Evolutionary conservation across 2,113 vertebrate species (phyloP), one percentile per base, ranked within the genome.

Genomic region (Sclerurus mexicanus): DNA sequence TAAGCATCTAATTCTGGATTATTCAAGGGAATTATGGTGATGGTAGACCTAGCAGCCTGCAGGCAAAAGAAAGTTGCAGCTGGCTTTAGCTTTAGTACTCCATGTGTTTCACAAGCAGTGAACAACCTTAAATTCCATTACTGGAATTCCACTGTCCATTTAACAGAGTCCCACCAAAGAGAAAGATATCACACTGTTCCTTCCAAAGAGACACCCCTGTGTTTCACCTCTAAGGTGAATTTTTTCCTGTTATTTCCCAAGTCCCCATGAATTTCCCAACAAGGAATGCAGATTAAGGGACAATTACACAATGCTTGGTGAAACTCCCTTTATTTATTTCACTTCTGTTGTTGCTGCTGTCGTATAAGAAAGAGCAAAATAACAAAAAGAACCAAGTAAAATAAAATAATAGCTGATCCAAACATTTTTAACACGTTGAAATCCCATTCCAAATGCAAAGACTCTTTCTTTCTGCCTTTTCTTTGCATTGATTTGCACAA

Each of bases 281-380:
- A 60, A 95, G 60, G 69, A 85, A 89, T 68, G 64, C 47, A 46
- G 50, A 97, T 84, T 88, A 96, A 97, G 83, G 75, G 71, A 95
- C 33, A 0, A 97, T 94, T 85, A 96, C 96, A 91, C 94, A 93
- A 86, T 53, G 76, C 72, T 96, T 97, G 93, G 94, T 93, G 94
- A 97, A 98, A 97, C 94, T 81, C 96, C 95, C 97, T 97, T 97
- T 98, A 97, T 98, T 98, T 97, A 96, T 96, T 97, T 96, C 90
- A 94, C 91, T 92, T 97, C 96, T 95, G 87, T 95, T 93, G 77
- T 97, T 96, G 91, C 86, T 96, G 96, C 91, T 97, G 87, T 78
- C 94, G 46, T 87, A 93, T 96, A 95, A 97, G 97, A 97, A 96
- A 66, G 82, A 96, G 94, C 87, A 97, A 98, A 95, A 86, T 76